phyloP scores from a whole-genome alignment of 2,888 invertebrate species.

The Bursaphelenchus okinawaensis region DNA sequence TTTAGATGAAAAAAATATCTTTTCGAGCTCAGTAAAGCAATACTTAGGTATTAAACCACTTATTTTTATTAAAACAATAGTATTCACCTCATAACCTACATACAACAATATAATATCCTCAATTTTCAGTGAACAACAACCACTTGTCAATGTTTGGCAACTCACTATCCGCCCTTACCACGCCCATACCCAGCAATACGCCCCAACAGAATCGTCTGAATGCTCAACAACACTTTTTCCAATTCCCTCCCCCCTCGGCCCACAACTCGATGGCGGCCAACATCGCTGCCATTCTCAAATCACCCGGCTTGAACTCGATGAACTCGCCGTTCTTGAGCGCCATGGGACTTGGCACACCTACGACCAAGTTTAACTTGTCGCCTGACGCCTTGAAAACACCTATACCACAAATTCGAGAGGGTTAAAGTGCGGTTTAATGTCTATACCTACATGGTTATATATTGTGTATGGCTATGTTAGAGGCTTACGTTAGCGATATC shows the following conservation, averaged over 20 bases:
- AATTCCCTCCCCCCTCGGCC: conserved; percentile 25
- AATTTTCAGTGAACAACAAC: conserved; percentile 18
- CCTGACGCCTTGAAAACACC: conserved; percentile 36
- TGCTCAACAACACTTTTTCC: conserved; percentile 19
- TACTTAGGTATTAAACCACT: no score
- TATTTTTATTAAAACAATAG: no score
- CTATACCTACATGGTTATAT: no score
- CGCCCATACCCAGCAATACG: conserved; percentile 18
- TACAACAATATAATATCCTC: not conserved
- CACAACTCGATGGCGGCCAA: conserved; percentile 20
- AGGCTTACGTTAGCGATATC: no score
- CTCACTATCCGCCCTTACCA: conserved; percentile 15
- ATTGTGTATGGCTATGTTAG: no score
- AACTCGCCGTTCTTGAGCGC: conserved; percentile 23
- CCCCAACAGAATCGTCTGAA: conserved; percentile 12
- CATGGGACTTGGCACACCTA: conserved; percentile 24
- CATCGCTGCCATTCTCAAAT: conserved; percentile 17
- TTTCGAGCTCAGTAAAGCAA: no score
- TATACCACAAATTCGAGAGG: conserved; percentile 3
- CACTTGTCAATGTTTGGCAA: conserved; percentile 20
- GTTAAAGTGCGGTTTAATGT: not conserved
- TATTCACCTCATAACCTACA: no score
- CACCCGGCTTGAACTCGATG: conserved; percentile 17
- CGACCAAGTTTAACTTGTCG: conserved; percentile 31
- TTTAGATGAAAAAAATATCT: no score